phyloP scores from a whole-genome alignment of 2,888 invertebrate genomes.

The Lasioglossum vierecki region DNA sequence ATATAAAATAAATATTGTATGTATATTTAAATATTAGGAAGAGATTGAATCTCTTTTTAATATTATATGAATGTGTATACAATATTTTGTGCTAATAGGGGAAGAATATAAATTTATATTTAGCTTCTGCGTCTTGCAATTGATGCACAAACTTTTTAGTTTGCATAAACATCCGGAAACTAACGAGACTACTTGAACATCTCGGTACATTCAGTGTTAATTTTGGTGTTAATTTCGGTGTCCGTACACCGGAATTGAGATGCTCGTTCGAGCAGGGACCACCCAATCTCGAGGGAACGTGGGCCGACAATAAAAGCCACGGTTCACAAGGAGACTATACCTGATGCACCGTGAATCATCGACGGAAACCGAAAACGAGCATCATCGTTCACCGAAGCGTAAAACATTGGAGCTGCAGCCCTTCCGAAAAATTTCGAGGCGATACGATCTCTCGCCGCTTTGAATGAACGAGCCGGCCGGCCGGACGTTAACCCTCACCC shows the following conservation, averaged over 20 bases:
- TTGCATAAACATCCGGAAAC: no score
- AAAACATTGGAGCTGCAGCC: constrained; percentile 4
- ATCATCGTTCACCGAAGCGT: constrained; percentile 1
- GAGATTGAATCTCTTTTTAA: no score
- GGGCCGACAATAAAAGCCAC: constrained; percentile 32
- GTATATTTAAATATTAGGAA: no score
- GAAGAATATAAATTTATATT: no score
- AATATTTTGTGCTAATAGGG: no score
- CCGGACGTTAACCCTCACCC: constrained; percentile 56
- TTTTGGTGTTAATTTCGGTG: no score
- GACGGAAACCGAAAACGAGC: constrained; percentile 30
- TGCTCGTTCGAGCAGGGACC: constrained; percentile 12
- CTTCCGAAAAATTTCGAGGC: constrained; percentile 49
- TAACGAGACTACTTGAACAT: no score
- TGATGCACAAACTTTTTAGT: no score
- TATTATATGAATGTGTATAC: no score
- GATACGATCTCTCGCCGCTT: constrained; percentile 51
- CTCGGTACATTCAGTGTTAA: no score
- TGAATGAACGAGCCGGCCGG: constrained; percentile 39
- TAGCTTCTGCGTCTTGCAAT: no score
- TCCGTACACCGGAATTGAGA: neutral
- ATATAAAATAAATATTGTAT: no score
- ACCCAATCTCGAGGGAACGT: constrained; percentile 30
- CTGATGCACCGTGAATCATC: constrained; percentile 38
- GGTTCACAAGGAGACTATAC: constrained; percentile 18